A percentile compares a stretch with the other conserved stretches of the same genome.
These are phyloP conservation scores for Bursaphelenchus mucronatus DNA, from an alignment of 1,140 invertebrate genomes.

Conservation along the genomic window DNA sequence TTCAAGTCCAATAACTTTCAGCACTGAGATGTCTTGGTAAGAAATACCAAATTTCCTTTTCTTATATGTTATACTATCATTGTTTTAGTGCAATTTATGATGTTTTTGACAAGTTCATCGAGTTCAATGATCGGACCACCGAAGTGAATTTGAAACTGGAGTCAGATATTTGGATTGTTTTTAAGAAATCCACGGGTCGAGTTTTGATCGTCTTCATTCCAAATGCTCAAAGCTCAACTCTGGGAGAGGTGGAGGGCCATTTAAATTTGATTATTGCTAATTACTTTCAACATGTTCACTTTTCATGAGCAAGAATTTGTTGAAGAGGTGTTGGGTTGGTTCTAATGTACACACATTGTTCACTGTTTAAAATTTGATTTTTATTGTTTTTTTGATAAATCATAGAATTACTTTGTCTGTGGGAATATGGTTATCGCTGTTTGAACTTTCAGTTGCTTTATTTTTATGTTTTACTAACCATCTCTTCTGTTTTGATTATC, in stretches of 20 bases:
- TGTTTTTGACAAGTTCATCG: slow-evolving; percentile 24
- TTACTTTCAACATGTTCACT: slow-evolving; percentile 5
- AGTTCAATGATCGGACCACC: slow-evolving; percentile 1
- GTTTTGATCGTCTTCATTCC: slow-evolving; percentile 20
- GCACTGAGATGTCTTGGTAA: slow-evolving; percentile 16
- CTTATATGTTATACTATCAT: background rate
- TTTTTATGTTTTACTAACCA: no score
- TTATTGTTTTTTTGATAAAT: no score
- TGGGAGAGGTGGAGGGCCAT: slow-evolving; percentile 6
- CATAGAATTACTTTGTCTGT: no score
- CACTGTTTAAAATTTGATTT: no score
- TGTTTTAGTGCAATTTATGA: slow-evolving; percentile 22
- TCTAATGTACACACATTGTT: no score
- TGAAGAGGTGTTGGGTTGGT: no score
- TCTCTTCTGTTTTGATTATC: no score
- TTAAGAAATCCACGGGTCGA: slow-evolving; percentile 20
- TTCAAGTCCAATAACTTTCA: slow-evolving; percentile 12
- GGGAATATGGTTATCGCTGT: no score
- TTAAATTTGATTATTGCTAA: slow-evolving; percentile 4
- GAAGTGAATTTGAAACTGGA: slow-evolving; percentile 7
- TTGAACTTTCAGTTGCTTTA: no score
- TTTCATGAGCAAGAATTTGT: background rate
- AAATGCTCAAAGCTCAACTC: slow-evolving; percentile 12
- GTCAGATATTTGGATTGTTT: slow-evolving; percentile 22
- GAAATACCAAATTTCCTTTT: background rate